Conservation (phyloP, 2,797 vertebrate species). For the Garrulus glandarius region DNA sequence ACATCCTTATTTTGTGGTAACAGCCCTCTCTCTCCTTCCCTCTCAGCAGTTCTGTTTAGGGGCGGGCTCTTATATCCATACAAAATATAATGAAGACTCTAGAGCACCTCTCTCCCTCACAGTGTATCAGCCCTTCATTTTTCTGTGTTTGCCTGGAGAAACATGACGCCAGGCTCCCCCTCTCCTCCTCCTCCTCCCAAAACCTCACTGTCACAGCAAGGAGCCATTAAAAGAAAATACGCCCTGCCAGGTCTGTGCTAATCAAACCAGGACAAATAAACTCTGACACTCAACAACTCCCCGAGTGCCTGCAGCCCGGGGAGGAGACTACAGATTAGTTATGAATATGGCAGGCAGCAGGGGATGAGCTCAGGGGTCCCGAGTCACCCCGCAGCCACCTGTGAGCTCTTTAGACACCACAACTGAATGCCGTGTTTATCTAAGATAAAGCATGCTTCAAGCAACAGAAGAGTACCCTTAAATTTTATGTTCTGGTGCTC, state of each 20-base stretch:
- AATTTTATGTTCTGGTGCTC: not conserved
- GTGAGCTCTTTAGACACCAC: not conserved
- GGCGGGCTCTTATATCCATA: not conserved
- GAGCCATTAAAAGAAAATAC: conserved; percentile 77
- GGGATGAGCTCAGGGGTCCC: not conserved
- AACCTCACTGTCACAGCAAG: conserved; percentile 74
- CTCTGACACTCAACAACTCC: conserved; percentile 82
- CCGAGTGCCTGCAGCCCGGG: conserved; percentile 65
- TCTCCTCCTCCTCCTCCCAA: conserved; percentile 48
- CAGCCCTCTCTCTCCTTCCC: not conserved
- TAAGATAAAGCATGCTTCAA: not conserved
- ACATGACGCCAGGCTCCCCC: conserved; percentile 4
- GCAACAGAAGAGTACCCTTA: not conserved
- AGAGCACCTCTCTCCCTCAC: not conserved
- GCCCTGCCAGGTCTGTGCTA: conserved; percentile 76
- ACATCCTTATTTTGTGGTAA: not conserved
- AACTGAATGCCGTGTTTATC: not conserved
- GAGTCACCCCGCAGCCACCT: not conserved
- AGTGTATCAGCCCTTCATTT: not conserved
- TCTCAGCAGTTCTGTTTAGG: not conserved
- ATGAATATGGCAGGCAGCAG: conserved; percentile 57
- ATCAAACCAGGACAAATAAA: conserved; percentile 82
- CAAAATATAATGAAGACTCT: conserved; percentile 6
- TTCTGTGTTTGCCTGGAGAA: conserved; percentile 5
- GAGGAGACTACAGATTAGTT: conserved; percentile 72